A percentile compares a stretch with the other conserved stretches of the same genome.
phyloP scores from a whole-genome alignment of 1,140 invertebrate species.

The Hycleus cichorii region DNA sequence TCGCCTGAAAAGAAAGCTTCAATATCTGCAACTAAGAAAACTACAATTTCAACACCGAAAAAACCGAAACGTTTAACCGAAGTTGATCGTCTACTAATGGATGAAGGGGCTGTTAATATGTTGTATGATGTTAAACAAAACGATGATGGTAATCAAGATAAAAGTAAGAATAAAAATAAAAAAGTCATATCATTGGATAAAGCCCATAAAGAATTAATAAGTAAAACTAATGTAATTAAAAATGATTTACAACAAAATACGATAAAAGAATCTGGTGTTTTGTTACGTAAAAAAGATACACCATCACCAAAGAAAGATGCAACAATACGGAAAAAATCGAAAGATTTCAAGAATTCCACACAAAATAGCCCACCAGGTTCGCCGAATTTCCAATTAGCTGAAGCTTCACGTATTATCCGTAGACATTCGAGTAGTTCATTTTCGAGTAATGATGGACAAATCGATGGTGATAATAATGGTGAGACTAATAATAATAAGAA shows the following conservation, averaged over 20 bases:
- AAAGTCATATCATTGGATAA: conserved; percentile 45
- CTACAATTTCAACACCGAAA: conserved; percentile 1
- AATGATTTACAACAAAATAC: conserved; percentile 35
- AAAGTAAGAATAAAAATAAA: conserved; percentile 33
- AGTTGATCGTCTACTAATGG: conserved; percentile 68
- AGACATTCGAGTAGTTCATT: conserved; percentile 75
- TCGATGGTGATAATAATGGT: conserved; percentile 7
- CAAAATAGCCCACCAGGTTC: conserved; percentile 35
- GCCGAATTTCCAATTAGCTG: conserved; percentile 51
- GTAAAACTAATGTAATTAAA: conserved; percentile 45
- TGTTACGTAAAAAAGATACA: conserved; percentile 35
- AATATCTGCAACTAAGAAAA: neutral
- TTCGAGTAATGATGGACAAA: conserved; percentile 51
- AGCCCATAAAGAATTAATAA: conserved; percentile 45
- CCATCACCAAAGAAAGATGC: conserved; percentile 30
- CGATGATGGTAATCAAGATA: conserved; percentile 28
- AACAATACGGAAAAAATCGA: conserved; percentile 47
- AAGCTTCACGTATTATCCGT: conserved; percentile 71
- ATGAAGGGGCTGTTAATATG: conserved; percentile 80
- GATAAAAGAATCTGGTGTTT: conserved; percentile 27
- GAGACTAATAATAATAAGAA: conserved; percentile 2
- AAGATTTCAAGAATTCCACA: conserved; percentile 39
- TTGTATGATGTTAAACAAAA: conserved; percentile 65
- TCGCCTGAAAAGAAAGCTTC: conserved; percentile 1
- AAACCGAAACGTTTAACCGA: conserved; percentile 53